A percentile compares a stretch with the other conserved stretches of the same genome.
phyloP scores from a whole-genome alignment of 30 jellyfish, hydroid and myxozoan genomes.

The Aurelia sp. region DNA sequence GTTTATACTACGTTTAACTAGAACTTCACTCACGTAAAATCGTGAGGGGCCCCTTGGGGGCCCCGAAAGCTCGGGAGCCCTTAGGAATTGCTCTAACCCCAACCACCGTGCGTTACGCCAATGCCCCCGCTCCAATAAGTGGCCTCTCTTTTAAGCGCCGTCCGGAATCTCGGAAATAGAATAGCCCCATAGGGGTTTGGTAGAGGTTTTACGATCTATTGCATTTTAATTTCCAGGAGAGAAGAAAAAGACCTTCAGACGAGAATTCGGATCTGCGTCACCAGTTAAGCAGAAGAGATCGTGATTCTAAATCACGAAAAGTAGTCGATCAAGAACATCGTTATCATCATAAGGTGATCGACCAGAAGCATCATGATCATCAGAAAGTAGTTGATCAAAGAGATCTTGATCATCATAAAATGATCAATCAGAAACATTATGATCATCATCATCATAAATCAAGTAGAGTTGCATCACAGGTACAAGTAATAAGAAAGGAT shows the following conservation, averaged over 20 bases:
- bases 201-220: background rate
- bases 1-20: no score
- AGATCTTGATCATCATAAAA: background rate
- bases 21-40: no score
- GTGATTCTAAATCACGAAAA: background rate
- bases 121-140: no score
- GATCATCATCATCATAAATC: background rate
- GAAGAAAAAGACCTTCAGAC: background rate
- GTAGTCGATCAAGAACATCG: background rate
- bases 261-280: background rate
- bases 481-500: constrained; percentile 2
- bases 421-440: no score
- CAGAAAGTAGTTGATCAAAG: background rate
- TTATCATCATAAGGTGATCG: background rate
- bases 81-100: no score
- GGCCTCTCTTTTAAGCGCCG: no score
- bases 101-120: no score
- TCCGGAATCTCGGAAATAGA: no score
- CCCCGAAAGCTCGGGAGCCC: no score
- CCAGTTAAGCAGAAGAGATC: background rate
- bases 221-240: background rate
- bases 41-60: no score
- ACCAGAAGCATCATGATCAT: no score
- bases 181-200: no score
- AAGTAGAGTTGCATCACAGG: constrained; percentile 9